Percentiles rank a stretch among this genome's conserved stretches.
phyloP scores from a whole-genome alignment of 2,888 invertebrate species.

The Cephus pygmeus region DNA sequence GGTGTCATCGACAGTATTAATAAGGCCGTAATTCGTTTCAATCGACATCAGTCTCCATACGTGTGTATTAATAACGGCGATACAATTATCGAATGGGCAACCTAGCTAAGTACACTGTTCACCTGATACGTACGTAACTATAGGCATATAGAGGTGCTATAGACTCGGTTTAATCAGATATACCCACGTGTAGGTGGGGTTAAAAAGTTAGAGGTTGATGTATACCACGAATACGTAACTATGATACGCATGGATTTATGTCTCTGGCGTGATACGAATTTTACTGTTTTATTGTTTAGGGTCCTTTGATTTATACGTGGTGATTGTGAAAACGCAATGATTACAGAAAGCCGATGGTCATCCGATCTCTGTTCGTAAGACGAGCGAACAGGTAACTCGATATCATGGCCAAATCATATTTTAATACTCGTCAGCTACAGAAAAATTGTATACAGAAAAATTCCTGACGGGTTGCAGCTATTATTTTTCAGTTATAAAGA shows the following conservation, averaged over 20 bases:
- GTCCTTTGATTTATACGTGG: constrained; percentile 16
- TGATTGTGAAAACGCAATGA: constrained; percentile 18
- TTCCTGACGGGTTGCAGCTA: neutral
- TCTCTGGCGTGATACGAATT: constrained; percentile 43
- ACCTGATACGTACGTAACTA: neutral
- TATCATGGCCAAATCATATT: neutral
- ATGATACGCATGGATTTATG: constrained; percentile 42
- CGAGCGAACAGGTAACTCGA: neutral
- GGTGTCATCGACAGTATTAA: neutral
- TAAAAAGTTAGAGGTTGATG: constrained; percentile 23
- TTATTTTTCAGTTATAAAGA: neutral
- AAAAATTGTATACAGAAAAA: neutral
- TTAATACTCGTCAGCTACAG: neutral
- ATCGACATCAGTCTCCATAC: neutral
- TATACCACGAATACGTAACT: constrained; percentile 30
- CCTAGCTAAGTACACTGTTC: neutral
- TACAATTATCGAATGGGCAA: neutral
- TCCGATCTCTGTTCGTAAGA: constrained; percentile 1
- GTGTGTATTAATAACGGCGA: neutral
- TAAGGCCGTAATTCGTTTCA: neutral
- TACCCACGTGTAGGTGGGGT: constrained; percentile 15
- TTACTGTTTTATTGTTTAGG: constrained; percentile 18
- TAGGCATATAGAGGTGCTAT: neutral
- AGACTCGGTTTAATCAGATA: neutral
- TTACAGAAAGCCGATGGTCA: neutral